Conservation (phyloP, 2,888 invertebrate species). For the Eumerus sabulonum region DNA sequence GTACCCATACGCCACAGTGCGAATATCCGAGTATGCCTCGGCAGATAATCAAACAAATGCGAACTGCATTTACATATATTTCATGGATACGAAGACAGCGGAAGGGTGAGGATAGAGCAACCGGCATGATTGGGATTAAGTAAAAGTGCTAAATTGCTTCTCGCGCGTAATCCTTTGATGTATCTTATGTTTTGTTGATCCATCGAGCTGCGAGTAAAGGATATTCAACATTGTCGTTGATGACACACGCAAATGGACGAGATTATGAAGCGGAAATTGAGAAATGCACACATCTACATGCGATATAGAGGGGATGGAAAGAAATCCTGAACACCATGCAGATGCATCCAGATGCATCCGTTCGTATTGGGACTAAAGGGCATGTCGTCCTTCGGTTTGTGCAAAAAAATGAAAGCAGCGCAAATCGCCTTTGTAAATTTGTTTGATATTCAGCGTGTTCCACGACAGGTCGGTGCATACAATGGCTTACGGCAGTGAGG, state of each 20-base stretch:
- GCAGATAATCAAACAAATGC: slow-evolving; percentile 16
- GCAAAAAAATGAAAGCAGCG: slow-evolving; percentile 37
- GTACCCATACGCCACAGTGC: too few species aligned
- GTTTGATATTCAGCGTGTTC: slow-evolving; percentile 32
- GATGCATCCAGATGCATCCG: too few species aligned
- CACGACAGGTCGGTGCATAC: slow-evolving; percentile 59
- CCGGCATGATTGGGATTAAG: too few species aligned
- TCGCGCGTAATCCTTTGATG: too few species aligned
- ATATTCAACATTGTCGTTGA: background rate
- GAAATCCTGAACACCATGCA: too few species aligned
- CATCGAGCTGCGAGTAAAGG: too few species aligned
- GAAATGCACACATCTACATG: slow-evolving; percentile 50
- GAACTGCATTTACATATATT: slow-evolving; percentile 51
- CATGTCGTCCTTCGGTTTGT: too few species aligned
- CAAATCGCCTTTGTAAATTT: slow-evolving; percentile 56
- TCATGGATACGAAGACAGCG: slow-evolving; percentile 15
- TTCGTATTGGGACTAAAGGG: slow-evolving; percentile 10
- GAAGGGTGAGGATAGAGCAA: background rate
- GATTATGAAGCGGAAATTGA: slow-evolving; percentile 67
- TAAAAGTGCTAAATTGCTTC: too few species aligned
- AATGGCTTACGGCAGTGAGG: slow-evolving; percentile 45
- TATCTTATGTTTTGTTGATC: too few species aligned
- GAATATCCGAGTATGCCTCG: slow-evolving; percentile 4
- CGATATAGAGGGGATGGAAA: too few species aligned
- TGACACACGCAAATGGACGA: slow-evolving; percentile 51